Base-by-base conservation (phyloP, 35 echinoderm and acorn worm genomes). In the Ophiothrix spiculata region DNA sequence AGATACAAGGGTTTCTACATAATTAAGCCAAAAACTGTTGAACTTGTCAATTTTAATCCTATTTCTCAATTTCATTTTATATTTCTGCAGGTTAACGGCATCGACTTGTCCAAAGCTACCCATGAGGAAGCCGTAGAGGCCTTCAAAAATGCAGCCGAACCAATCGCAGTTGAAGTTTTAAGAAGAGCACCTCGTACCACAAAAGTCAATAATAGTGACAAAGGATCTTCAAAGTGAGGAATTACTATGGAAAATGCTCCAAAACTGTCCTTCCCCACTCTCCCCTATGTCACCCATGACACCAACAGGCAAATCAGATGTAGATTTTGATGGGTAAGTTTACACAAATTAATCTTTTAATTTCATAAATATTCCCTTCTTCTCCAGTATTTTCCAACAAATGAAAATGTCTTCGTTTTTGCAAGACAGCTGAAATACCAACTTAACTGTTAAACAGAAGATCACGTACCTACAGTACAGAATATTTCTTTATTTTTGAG, bases 41-140 rank as follows among this genome's bases (percentile, higher is more conserved):
- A 6, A 49, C 42, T 49, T 10, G 19, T 49, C n/a, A 10, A 49
- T 49, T 49, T 49, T 19, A 49, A 49, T 49, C 6, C 6, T 49
- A 19, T 49, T 6, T 49, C 19, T 49, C 36, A 4, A 31, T 82
- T 0, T 82, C 32, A 21, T 49, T 92, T 84, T 34, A 42, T 32
- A 17, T 81, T 77, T 37, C 86, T 91, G 1, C 86, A 98, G 95
- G 95, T 98, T 2, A 98, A 98, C 32, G 95, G 95, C 21, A 88
- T 93, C 73, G 95, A 98, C 86, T 86, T 98, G 32, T 94, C 95
- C 16, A 93, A 93, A 83, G 92, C 95, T 23, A 91, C 95, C 0
- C 95, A 98, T 40, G 95, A 98, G 78, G 95, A 98, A 87, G 95
- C 95, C 0, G 95, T 98, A 13, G 95, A 98, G 64, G 95, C 95